A percentile compares a stretch with the other conserved stretches of the same genome.
Conservation (phyloP, 2,113 vertebrate species). For the Myodes glareolus region DNA sequence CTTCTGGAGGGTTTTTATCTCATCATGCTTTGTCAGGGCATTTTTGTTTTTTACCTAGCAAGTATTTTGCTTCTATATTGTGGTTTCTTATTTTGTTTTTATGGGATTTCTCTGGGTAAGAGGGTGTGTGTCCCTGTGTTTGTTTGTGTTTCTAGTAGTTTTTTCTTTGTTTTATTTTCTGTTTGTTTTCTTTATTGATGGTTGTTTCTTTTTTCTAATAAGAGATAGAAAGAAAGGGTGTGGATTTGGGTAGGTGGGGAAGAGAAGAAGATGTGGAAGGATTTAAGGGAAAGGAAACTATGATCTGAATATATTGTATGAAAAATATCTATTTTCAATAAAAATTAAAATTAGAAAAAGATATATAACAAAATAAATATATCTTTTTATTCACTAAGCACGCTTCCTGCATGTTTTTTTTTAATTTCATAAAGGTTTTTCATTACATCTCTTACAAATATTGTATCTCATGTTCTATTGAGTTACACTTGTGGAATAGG, state of each 20-base stretch:
- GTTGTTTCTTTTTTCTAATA: not conserved
- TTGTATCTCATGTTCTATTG: not conserved
- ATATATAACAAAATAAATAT: not conserved
- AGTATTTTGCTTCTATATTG: not conserved
- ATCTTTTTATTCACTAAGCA: slow-evolving; percentile 18
- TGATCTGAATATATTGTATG: not conserved
- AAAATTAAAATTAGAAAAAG: not conserved
- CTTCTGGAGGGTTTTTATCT: not conserved
- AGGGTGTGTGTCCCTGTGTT: not conserved
- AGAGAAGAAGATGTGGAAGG: not conserved
- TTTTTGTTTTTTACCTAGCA: not conserved
- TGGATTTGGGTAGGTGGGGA: not conserved
- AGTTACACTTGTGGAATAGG: not conserved
- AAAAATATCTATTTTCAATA: not conserved
- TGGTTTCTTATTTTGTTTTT: not conserved
- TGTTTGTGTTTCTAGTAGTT: not conserved
- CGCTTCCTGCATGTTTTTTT: not conserved
- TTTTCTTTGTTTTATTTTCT: not conserved
- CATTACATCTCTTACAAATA: not conserved
- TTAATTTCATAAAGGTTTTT: slow-evolving; percentile 42
- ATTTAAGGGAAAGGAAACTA: not conserved
- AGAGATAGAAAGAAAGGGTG: not conserved
- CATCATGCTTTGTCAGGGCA: too few species aligned
- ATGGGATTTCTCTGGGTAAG: not conserved
- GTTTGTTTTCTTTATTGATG: not conserved